phyloP scores from a whole-genome alignment of 2,888 invertebrate species.

The Eupithecia subfuscata region DNA sequence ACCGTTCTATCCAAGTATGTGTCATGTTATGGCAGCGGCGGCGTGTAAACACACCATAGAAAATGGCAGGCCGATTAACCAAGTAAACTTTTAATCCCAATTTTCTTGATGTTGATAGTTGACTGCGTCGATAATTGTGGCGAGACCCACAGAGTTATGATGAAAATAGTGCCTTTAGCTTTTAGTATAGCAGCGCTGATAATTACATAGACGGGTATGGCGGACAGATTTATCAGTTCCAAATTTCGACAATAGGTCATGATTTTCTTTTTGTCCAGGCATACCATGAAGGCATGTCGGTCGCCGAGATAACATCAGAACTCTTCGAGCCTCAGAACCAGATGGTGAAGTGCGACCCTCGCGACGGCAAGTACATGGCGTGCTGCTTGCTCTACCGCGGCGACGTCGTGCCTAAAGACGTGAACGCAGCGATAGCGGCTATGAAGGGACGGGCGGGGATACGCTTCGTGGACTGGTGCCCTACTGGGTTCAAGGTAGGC shows the following conservation, averaged over 20 bases:
- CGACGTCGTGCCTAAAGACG: slow-evolving; percentile 95
- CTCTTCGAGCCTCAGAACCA: slow-evolving; percentile 95
- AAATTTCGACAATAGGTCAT: no score
- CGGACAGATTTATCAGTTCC: not conserved
- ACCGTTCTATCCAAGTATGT: not conserved
- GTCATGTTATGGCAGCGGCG: not conserved
- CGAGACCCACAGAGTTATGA: no score
- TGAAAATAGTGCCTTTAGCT: not conserved
- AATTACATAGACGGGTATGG: not conserved
- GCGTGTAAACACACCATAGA: not conserved
- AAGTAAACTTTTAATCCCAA: no score
- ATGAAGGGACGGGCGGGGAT: slow-evolving; percentile 91
- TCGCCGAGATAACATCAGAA: slow-evolving; percentile 92
- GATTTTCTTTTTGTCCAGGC: slow-evolving; percentile 60
- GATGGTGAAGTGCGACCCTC: slow-evolving; percentile 95
- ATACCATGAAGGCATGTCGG: slow-evolving; percentile 89
- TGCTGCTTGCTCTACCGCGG: slow-evolving; percentile 94
- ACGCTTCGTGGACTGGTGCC: slow-evolving; percentile 97
- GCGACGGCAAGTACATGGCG: slow-evolving; percentile 94
- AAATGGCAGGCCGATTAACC: no score
- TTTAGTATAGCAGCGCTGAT: not conserved
- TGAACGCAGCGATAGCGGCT: slow-evolving; percentile 91
- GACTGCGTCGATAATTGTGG: no score
- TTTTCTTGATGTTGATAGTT: not conserved
- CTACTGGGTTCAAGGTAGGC: slow-evolving; percentile 93